Evolutionary conservation across 2,888 invertebrate species (phyloP).

Genomic region (Frankliniella fusca): DNA sequence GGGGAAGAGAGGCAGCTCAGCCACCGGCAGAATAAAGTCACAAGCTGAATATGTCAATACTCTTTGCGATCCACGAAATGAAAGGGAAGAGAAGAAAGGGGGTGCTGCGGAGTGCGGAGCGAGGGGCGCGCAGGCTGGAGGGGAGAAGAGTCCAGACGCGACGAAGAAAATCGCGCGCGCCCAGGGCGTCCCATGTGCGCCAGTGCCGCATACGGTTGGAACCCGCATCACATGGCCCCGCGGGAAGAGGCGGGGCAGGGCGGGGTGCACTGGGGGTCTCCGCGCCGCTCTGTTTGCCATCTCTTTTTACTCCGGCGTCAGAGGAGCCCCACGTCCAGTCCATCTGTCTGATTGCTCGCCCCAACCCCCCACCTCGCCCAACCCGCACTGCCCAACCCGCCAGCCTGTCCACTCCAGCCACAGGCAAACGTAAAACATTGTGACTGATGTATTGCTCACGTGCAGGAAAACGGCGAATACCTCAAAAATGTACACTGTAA

Average conservation of each 20-base stretch:
- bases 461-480: too few species aligned
- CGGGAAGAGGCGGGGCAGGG: background rate
- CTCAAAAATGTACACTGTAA: too few species aligned
- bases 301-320: slow-evolving; percentile 1
- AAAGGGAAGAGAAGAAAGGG: background rate
- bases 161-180: background rate
- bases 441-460: too few species aligned
- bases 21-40: too few species aligned
- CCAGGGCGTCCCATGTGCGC: background rate
- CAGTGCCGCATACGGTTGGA: background rate
- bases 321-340: background rate
- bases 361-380: too few species aligned
- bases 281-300: background rate
- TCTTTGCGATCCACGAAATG: background rate
- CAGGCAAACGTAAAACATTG: too few species aligned
- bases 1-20: too few species aligned
- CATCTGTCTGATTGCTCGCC: background rate
- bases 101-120: background rate
- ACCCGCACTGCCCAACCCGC: too few species aligned
- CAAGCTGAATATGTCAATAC: too few species aligned
- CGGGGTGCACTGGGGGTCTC: background rate
- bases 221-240: background rate
- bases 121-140: background rate
- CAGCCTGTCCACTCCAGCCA: too few species aligned
- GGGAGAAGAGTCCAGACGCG: too few species aligned